A percentile compares a stretch with the other conserved stretches of the same genome.
Conservation (phyloP, 2,113 vertebrate species). For the Mungos mungo region DNA sequence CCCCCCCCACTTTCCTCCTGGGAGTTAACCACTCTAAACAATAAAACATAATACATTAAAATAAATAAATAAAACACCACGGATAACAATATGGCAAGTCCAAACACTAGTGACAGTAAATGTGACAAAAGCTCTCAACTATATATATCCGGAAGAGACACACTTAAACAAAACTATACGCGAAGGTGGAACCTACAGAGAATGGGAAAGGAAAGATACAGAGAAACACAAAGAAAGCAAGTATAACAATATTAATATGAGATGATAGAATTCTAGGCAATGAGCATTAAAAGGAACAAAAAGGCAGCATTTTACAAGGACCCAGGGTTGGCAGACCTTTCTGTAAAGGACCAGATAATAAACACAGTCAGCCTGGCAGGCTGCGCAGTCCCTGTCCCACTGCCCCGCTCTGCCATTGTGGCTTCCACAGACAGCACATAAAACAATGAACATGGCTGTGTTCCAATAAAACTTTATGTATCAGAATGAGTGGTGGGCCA, state of each 20-base stretch:
- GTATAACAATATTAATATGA: neutral
- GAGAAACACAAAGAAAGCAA: neutral
- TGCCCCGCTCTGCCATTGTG: neutral
- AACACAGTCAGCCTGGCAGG: neutral
- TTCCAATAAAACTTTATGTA: neutral
- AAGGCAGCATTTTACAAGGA: neutral
- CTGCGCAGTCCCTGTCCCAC: neutral
- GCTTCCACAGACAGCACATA: neutral
- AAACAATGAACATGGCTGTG: neutral
- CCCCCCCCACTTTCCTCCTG: neutral
- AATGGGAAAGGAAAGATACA: neutral
- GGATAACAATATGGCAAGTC: neutral
- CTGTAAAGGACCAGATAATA: neutral
- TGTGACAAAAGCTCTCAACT: neutral
- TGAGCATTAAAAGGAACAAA: neutral
- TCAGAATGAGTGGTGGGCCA: neutral
- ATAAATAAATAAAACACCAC: no score
- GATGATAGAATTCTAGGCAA: neutral
- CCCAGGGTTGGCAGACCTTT: neutral
- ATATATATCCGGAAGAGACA: neutral
- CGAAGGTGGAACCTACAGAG: neutral
- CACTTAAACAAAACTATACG: neutral
- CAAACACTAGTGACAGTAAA: neutral
- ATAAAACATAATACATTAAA: neutral
- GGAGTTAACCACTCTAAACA: neutral